Conservation (phyloP, 2,797 vertebrate species). For the Xenentodon cancila region DNA sequence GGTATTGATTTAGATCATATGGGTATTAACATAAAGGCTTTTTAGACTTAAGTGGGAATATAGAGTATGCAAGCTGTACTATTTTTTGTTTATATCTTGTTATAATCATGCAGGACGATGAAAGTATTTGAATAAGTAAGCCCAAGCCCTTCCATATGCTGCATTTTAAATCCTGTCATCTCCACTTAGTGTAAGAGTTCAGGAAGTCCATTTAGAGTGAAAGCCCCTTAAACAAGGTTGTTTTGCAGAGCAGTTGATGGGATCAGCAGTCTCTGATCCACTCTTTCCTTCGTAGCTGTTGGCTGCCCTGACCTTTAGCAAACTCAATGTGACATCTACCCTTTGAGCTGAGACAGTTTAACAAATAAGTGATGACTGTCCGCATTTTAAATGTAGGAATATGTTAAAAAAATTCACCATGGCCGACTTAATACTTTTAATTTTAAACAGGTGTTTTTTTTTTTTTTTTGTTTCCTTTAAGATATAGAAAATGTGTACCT, state of each 20-base stretch:
- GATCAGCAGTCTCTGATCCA: constrained; percentile 73
- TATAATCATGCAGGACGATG: constrained; percentile 55
- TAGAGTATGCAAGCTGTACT: constrained; percentile 36
- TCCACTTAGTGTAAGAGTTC: constrained; percentile 70
- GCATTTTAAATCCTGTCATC: constrained; percentile 75
- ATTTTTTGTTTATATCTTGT: constrained; percentile 74
- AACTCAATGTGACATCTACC: constrained; percentile 78
- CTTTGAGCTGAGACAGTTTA: constrained; percentile 76
- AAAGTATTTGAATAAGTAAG: constrained; percentile 68
- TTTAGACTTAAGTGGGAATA: constrained; percentile 69
- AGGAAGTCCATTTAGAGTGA: constrained; percentile 71
- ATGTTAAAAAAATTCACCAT: constrained; percentile 80
- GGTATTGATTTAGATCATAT: constrained; percentile 69
- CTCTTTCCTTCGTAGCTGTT: constrained; percentile 46
- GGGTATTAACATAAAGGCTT: constrained; percentile 73
- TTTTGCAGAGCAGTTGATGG: constrained; percentile 68
- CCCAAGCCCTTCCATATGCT: constrained; percentile 80
- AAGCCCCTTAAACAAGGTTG: constrained; percentile 69
- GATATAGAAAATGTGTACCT: neutral
- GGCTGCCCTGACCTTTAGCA: constrained; percentile 69
- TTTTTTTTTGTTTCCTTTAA: constrained; percentile 6
- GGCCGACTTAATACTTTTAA: constrained; percentile 74
- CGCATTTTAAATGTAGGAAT: constrained; percentile 85
- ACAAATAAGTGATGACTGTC: constrained; percentile 86
- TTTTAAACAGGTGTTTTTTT: constrained; percentile 62